Evolutionary conservation across 2,113 vertebrate species (phyloP), one percentile per base, ranked within the genome.

Genomic region (Macroglossus sobrinus): DNA sequence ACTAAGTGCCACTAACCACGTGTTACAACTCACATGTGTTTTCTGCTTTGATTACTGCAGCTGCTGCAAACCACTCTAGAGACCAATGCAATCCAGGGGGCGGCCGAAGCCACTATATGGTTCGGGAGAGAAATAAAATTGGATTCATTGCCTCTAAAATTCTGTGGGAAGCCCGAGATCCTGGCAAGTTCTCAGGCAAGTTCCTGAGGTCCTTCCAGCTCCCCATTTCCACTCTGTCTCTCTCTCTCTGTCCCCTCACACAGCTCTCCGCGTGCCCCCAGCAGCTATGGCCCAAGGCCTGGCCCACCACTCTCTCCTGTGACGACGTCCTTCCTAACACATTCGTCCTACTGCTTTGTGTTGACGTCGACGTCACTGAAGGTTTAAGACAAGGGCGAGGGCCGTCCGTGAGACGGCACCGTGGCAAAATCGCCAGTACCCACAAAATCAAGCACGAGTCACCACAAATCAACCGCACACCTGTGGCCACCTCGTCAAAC

Each of bases 141-240:
- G 26, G 61, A 68, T 19, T 55, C 6, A 47, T 22, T 26, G 63
- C n/a, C 16, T 80, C 57, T 18, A 24, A 71, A 87, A 68, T 68
- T 66, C n/a, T 30, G 14, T 9, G 28, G 33, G 35, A 82, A 94
- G 43, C 35, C 63, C 91, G 92, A 82, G 63, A 90, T 74, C 59
- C 43, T 43, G 64, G 81, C 33, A 87, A 47, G 16, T 40, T 45
- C 64, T 38, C 61, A 53, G 68, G 74, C 61, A 26, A 68, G 53
- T 53, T 38, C 55, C 57, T 79, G 66, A 71, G 74, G 24, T 10
- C 9, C 63, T 45, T 55, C 33, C 1, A 40, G 40, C 18, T 43
- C 10, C 24, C 0, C 3, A 0, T 68, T 59, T n/a, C 55, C 26
- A 26, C 19, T 30, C 13, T 1, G 4, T 75, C 35, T 69, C n/a